Evolutionary conservation across 2,797 vertebrate species (phyloP).

Genomic region (Danio kyathit): DNA sequence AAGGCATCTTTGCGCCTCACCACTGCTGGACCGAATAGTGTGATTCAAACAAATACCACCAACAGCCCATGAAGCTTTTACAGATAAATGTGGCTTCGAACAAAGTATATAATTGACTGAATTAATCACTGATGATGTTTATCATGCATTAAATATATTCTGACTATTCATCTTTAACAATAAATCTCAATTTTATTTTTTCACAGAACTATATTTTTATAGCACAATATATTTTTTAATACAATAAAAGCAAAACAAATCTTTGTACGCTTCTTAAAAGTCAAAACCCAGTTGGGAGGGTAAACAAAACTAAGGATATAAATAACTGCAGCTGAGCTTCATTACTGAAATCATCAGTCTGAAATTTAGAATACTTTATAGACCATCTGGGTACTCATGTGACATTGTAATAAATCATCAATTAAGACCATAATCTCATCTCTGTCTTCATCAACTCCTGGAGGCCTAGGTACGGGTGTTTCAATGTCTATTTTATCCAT

Average conservation of each 20-base stretch:
- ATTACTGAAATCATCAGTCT: not conserved
- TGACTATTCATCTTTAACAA: not conserved
- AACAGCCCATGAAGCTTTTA: not conserved
- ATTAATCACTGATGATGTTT: not conserved
- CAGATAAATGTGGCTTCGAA: not conserved
- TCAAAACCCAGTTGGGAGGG: not conserved
- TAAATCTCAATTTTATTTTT: not conserved
- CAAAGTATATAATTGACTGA: not conserved
- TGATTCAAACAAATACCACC: not conserved
- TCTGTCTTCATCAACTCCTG: not conserved
- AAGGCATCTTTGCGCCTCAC: not conserved
- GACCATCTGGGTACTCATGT: slow-evolving; percentile 23
- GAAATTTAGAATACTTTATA: slow-evolving; percentile 9
- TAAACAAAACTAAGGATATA: not conserved
- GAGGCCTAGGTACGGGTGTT: slow-evolving; percentile 5
- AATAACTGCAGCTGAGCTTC: not conserved
- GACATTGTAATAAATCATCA: not conserved
- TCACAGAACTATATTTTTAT: not conserved
- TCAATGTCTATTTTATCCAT: slow-evolving; percentile 15
- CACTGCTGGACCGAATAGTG: not conserved
- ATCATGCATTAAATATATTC: not conserved
- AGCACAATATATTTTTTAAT: no score
- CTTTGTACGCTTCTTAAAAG: not conserved
- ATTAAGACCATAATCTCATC: slow-evolving; percentile 7
- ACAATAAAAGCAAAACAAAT: not conserved